These are phyloP conservation scores for Ophion costatus DNA, from an alignment of 2,888 invertebrate genomes.

Conservation along the genomic window DNA sequence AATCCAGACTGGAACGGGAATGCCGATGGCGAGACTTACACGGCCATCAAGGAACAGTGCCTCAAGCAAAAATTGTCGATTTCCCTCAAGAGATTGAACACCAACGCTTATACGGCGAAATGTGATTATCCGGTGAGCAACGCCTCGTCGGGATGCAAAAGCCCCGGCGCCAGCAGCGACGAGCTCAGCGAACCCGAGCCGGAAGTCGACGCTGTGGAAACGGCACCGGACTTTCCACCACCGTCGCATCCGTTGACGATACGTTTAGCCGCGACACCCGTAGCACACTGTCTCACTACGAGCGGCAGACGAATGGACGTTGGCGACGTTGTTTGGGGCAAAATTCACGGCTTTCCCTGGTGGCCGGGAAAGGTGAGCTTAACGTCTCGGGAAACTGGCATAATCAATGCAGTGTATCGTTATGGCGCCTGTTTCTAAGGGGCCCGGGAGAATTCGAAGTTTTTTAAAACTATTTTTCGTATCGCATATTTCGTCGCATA, in stretches of 20 bases:
- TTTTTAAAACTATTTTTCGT: no score
- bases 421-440: no score
- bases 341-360: conserved; percentile 94
- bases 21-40: conserved; percentile 83
- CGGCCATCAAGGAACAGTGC: conserved; percentile 88
- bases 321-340: conserved; percentile 95
- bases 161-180: conserved; percentile 84
- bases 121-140: conserved; percentile 83
- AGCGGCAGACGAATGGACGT: conserved; percentile 86
- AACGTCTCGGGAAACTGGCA: no score
- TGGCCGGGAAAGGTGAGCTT: conserved; percentile 92
- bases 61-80: conserved; percentile 91
- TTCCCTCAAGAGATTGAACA: conserved; percentile 89
- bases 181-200: conserved; percentile 81
- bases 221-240: conserved; percentile 85
- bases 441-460: no score
- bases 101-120: conserved; percentile 87
- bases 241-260: conserved; percentile 85
- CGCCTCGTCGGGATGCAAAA: conserved; percentile 84
- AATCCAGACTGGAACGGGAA: conserved; percentile 84
- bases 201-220: conserved; percentile 81
- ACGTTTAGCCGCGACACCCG: conserved; percentile 85
- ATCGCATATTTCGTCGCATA: no score
- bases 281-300: conserved; percentile 85
- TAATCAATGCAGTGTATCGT: no score